Conservation (phyloP, 2,113 vertebrate species). For the Emydocephalus ijimae region DNA sequence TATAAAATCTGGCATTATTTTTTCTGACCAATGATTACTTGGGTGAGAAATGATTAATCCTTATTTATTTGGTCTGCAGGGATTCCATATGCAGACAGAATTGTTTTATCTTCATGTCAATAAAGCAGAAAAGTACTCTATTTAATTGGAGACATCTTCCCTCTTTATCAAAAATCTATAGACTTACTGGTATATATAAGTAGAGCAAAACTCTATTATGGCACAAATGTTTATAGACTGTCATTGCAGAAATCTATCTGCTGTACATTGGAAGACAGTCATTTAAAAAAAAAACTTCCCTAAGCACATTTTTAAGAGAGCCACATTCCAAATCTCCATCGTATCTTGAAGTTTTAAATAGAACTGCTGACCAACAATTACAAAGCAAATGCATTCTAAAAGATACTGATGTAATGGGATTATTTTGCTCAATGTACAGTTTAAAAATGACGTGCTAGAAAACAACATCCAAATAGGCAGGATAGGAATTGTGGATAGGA, state of each 20-base stretch:
- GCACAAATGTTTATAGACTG: background rate
- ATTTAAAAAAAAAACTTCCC: background rate
- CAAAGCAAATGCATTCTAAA: background rate
- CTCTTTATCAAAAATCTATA: background rate
- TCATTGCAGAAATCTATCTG: background rate
- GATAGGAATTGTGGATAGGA: background rate
- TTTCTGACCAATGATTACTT: background rate
- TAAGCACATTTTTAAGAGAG: background rate
- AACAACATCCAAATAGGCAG: background rate
- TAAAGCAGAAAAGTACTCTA: background rate
- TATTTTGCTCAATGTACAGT: background rate
- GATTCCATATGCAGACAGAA: background rate
- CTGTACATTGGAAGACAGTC: fast-evolving
- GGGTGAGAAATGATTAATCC: background rate
- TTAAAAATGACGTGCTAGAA: background rate
- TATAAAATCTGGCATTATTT: background rate
- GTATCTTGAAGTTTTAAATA: background rate
- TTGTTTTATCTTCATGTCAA: background rate
- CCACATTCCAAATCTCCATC: background rate
- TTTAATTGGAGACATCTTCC: background rate
- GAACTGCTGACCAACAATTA: background rate
- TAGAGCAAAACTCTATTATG: background rate
- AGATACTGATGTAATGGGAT: background rate
- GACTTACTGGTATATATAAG: background rate
- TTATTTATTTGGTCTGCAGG: background rate